Evolutionary conservation across 64 coral and sea anemone species (phyloP).

Genomic region (Pachyseris speciosa): DNA sequence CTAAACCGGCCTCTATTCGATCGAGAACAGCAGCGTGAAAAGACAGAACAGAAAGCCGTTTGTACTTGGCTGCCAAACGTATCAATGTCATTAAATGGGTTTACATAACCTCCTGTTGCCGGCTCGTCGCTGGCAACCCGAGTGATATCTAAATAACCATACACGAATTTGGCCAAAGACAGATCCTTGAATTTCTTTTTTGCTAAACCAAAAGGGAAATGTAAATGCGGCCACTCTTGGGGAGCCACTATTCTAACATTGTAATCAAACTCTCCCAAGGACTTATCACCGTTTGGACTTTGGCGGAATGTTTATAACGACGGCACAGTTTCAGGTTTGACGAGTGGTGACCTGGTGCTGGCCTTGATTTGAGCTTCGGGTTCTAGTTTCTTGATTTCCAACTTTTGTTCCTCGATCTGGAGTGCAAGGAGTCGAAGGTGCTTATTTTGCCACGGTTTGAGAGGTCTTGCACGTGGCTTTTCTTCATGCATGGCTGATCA

Average conservation of each 20-base stretch:
- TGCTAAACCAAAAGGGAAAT: neutral
- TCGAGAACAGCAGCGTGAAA: conserved; percentile 32
- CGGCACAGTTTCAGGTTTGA: neutral
- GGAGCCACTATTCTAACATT: conserved; percentile 1
- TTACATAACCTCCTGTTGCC: conserved; percentile 8
- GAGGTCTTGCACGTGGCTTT: neutral
- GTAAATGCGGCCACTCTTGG: neutral
- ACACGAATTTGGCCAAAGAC: neutral
- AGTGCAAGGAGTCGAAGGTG: neutral
- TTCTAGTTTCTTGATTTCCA: neutral
- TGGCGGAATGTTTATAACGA: neutral
- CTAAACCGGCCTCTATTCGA: too few species aligned
- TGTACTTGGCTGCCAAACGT: neutral
- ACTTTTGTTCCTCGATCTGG: neutral
- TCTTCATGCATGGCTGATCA: neutral
- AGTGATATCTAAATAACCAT: conserved; percentile 12
- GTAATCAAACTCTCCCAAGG: neutral
- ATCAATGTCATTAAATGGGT: conserved; percentile 30
- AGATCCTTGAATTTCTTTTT: conserved; percentile 2
- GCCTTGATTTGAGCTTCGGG: neutral
- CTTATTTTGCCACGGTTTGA: neutral
- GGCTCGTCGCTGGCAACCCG: too few species aligned
- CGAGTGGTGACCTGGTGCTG: neutral
- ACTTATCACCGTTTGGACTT: conserved; percentile 1
- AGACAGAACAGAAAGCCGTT: conserved; percentile 10